Base-by-base conservation (phyloP, 2,113 vertebrate genomes). In the Chionis minor region DNA sequence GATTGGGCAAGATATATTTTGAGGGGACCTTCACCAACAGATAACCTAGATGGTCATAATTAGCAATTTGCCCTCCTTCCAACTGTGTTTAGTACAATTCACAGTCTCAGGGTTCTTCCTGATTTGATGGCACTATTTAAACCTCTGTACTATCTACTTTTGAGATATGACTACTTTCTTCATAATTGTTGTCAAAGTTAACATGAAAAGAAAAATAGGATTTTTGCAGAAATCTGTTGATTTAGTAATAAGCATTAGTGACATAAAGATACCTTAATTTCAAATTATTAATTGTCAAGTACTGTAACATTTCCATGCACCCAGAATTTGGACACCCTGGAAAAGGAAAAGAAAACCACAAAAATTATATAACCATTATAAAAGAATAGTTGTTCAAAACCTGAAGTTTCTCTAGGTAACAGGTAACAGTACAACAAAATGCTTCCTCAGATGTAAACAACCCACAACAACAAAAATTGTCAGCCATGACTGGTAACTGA, bases 21-120 rank as follows among this genome's bases (percentile, higher is more conserved):
- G 85, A 88, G 94, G 73, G 66, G 71, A 80, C 74, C 69, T 86
- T 95, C 80, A 88, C 44, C 61, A 95, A 69, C 62, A 94, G 77
- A 94, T 79, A 91, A 70, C 32, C 52, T 78, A 70, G 15, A n/a
- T 32, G 44, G 40, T 52, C 93, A n/a, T 56, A 94, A 90, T 84
- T 65, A 96, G 26, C 32, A 58, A 42, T 96, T 85, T 69, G n/a
- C 9, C 8, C 11, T 8, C 10, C n/a, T 81, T 96, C 93, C 66
- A 93, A 17, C 45, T 89, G 38, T 72, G 3, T 72, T 92, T 81
- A 81, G 19, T 44, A 66, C 24, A 45, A 81, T 71, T 81, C 58
- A 71, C 15, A 66, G 22, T 88, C 49, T 55, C 26, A 51, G 23
- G 14, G 26, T 22, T n/a, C 16, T 92, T 87, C 55, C 70, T 93